Percentiles rank a stretch among this genome's conserved stretches.
These are phyloP conservation scores for Bellardia bayeri DNA, from an alignment of 2,888 invertebrate genomes.

Conservation along the genomic window DNA sequence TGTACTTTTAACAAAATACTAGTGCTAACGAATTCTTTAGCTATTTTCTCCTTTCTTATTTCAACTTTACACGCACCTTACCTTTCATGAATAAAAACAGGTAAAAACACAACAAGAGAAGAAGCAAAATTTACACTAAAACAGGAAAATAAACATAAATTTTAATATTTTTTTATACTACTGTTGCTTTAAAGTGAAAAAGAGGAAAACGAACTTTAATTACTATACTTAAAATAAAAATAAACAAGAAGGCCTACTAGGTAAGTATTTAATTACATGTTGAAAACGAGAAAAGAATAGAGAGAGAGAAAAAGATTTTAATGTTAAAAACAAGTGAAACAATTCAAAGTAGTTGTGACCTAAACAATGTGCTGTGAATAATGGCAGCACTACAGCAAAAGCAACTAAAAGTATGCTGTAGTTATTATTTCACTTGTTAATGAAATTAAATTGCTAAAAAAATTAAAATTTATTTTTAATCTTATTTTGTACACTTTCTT, in stretches of 20 bases:
- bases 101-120: not conserved
- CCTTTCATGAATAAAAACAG: not conserved
- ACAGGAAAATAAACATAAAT: slow-evolving; percentile 66
- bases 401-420: slow-evolving; percentile 53
- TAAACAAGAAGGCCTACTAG: slow-evolving; percentile 30
- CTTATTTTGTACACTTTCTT: slow-evolving; percentile 34
- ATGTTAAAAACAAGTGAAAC: slow-evolving; percentile 58
- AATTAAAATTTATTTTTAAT: slow-evolving; percentile 8
- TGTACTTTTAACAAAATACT: slow-evolving; percentile 69
- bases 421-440: slow-evolving; percentile 22
- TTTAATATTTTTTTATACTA: slow-evolving; percentile 52
- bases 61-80: slow-evolving; percentile 56
- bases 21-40: slow-evolving; percentile 41
- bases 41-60: slow-evolving; percentile 46
- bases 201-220: slow-evolving; percentile 14
- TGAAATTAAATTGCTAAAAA: not conserved
- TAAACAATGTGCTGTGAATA: slow-evolving; percentile 35
- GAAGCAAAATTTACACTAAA: slow-evolving; percentile 56
- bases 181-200: slow-evolving; percentile 1
- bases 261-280: slow-evolving; percentile 68
- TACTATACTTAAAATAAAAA: slow-evolving; percentile 40
- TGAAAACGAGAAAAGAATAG: not conserved
- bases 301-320: slow-evolving; percentile 38
- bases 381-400: not conserved
- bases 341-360: slow-evolving; percentile 58